phyloP scores from a whole-genome alignment of 2,888 invertebrate species.

The Cheilosia grossa region DNA sequence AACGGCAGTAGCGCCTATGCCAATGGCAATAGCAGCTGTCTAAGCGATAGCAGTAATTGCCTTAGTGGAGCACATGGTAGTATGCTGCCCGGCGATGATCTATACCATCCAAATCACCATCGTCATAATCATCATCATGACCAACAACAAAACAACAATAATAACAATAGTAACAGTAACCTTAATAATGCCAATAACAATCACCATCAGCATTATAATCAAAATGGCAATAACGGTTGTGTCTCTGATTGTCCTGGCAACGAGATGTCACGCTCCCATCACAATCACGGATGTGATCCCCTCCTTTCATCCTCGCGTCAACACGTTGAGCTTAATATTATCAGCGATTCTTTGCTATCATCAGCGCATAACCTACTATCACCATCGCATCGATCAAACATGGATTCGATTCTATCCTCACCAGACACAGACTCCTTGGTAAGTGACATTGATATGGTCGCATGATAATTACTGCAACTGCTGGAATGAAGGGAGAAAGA shows the following conservation, averaged over 20 bases:
- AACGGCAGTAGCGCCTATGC: slow-evolving; percentile 74
- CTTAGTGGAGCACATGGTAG: slow-evolving; percentile 41
- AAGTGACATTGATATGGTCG: slow-evolving; percentile 85
- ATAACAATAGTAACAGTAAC: slow-evolving; percentile 61
- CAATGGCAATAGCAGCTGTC: slow-evolving; percentile 66
- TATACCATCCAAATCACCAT: slow-evolving; percentile 43
- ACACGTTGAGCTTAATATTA: slow-evolving; percentile 80
- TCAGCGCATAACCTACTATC: slow-evolving; percentile 78
- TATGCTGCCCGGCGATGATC: slow-evolving; percentile 49
- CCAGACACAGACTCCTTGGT: slow-evolving; percentile 84
- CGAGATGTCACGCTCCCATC: slow-evolving; percentile 55
- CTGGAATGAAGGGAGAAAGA: not conserved
- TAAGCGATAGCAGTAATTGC: slow-evolving; percentile 55
- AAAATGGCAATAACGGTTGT: slow-evolving; percentile 65
- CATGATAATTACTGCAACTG: slow-evolving; percentile 80
- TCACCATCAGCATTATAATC: slow-evolving; percentile 57
- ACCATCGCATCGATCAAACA: slow-evolving; percentile 76
- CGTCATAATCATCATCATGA: slow-evolving; percentile 38
- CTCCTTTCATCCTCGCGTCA: slow-evolving; percentile 81
- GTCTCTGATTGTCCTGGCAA: slow-evolving; percentile 57
- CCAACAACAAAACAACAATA: slow-evolving; percentile 47
- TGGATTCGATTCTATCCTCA: slow-evolving; percentile 84
- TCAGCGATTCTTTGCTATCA: slow-evolving; percentile 84
- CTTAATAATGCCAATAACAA: slow-evolving; percentile 75
- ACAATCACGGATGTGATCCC: slow-evolving; percentile 79